Evolutionary conservation across 2,797 vertebrate genomes (phyloP), one percentile per base, ranked within the genome.

Genomic region (Cossypha caffra): DNA sequence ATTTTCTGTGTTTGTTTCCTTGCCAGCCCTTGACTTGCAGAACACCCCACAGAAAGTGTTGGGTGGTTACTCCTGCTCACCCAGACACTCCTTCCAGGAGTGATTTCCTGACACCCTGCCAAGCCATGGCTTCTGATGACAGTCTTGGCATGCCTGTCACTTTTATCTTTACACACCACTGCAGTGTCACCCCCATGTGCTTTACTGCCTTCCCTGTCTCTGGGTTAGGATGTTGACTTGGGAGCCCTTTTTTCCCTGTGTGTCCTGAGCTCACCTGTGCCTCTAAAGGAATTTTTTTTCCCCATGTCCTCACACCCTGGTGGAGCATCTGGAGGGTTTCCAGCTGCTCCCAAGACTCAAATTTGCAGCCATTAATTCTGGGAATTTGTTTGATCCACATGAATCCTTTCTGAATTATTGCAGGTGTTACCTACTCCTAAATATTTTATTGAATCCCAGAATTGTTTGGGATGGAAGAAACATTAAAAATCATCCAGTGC

Each of bases 361-460:
- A 2, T n/a, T 77, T 69, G 31, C 15, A 51, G 55, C 5, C 9
- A 10, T 57, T 19, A 21, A 0, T 38, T 55, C 42, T 17, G n/a
- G 51, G 5, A 3, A 0, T 20, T 31, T 2, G 1, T 7, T n/a
- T n/a, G 63, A 38, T 21, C 38, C 29, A 7, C 6, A 1, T 3
- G 25, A 59, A 28, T 74, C 52, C 48, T 61, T n/a, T 5, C 10
- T 24, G 2, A 33, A 11, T 24, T 29, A 21, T 1, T 55, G 20
- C 19, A 31, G 42, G 13, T 47, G 5, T 35, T 58, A 1, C 1
- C 2, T 37, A 1, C 8, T 51, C 12, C 9, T 50, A 0, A 23
- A 2, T 77, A 5, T 29, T 62, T n/a, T 15, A 35, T 13, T 17
- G 35, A 62, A 37, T 68, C 13, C 2, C 16, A 23, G 37, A 43